Base-by-base conservation (phyloP, 53 echinoderm and acorn worm genomes). In the Holothuria leucospilota region DNA sequence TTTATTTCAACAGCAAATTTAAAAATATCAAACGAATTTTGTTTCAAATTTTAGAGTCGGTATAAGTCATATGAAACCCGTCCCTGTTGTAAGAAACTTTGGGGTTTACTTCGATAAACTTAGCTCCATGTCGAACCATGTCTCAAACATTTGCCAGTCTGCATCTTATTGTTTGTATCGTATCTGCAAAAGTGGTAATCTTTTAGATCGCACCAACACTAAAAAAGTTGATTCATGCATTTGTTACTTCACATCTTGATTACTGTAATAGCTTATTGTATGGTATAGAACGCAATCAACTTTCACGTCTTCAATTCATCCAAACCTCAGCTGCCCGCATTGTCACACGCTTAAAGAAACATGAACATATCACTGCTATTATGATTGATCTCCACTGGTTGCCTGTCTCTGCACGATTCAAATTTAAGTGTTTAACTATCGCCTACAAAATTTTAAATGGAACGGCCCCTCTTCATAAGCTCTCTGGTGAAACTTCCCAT, bases 1-100 rank as follows among this genome's bases (percentile, higher is more conserved):
- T 77, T 40, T 51, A 77, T 77, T 52, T 77, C 15, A 6, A 77
- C 24, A 52, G 51, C 49, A 42, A 77, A 52, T 77, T 51, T 46
- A 77, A 26, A 53, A 24, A 20, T 51, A 26, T 20, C 77, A 77
- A 77, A 46, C 77, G 6, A 52, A 52, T 40, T 14, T 53, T 27
- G 21, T 46, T 21, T 1, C 49, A 5, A 77, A 26, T 26, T 21
- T 77, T 46, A 42, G 49, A 51, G 53, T 77, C 49, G 52, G 77
- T 52, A 77, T 51, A 11, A 77, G 21, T 46, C 53, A 77, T 52
- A 51, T 49, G 7, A 77, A 52, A 46, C 77, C 25, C 20, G 27
- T 77, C 49, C 49, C 77, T 25, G 77, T 77, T 7, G 51, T 77
- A 23, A 51, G 77, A n/a, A 77, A 51, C 49, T 52, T 49, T 13